phyloP scores from a whole-genome alignment of 1,140 invertebrate species.

The Dendrolimus kikuchii region DNA sequence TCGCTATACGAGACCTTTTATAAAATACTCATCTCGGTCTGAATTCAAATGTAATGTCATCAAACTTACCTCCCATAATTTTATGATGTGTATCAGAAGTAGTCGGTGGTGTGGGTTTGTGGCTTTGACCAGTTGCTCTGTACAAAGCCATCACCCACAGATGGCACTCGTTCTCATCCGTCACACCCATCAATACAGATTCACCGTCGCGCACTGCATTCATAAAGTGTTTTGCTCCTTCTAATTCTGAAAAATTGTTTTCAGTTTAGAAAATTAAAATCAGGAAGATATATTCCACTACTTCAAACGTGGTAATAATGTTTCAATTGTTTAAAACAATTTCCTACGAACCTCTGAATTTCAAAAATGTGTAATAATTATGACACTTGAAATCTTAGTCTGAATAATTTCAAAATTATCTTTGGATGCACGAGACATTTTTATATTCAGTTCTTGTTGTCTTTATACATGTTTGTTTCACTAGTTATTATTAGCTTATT shows the following conservation, averaged over 20 bases:
- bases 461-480: too few relatives aligned
- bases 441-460: too few relatives aligned
- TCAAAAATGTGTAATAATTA: too few relatives aligned
- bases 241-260: slow-evolving; percentile 75
- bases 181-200: slow-evolving; percentile 95
- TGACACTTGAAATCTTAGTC: too few relatives aligned
- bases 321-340: not conserved
- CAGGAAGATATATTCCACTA: not conserved
- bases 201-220: slow-evolving; percentile 99
- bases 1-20: too few relatives aligned
- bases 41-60: too few relatives aligned
- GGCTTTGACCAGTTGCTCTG: slow-evolving; percentile 97
- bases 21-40: too few relatives aligned
- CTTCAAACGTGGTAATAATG: not conserved
- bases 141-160: slow-evolving; percentile 99
- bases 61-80: slow-evolving; percentile 64
- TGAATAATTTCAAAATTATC: too few relatives aligned
- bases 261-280: slow-evolving; percentile 1
- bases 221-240: slow-evolving; percentile 95
- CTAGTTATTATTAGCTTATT: not conserved
- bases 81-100: slow-evolving; percentile 80
- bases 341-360: too few relatives aligned
- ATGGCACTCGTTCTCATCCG: slow-evolving; percentile 98
- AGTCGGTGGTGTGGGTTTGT: slow-evolving; percentile 96
- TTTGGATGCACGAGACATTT: too few relatives aligned